A percentile compares a stretch with the other conserved stretches of the same genome.
Conservation (phyloP, 2,888 invertebrate genomes). For the Eupithecia insigniata region DNA sequence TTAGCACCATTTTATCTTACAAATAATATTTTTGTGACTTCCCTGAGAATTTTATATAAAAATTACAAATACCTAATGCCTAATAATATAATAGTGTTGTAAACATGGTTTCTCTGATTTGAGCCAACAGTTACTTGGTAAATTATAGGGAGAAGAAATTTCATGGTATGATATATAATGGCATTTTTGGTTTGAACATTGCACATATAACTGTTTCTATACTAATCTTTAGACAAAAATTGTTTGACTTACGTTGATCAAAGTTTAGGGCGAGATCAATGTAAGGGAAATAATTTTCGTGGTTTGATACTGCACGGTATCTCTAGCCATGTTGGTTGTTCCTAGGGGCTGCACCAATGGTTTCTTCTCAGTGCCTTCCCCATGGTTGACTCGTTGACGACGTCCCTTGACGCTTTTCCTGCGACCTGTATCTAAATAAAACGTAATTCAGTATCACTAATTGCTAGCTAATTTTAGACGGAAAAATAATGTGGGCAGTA, state of each 20-base stretch:
- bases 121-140: conserved; percentile 76
- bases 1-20: conserved; percentile 83
- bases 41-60: conserved; percentile 82
- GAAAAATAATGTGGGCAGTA: conserved; percentile 50
- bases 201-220: conserved; percentile 75
- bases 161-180: conserved; percentile 77
- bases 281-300: conserved; percentile 75
- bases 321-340: conserved; percentile 56
- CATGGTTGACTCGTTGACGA: conserved; percentile 60
- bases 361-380: conserved; percentile 52
- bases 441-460: conserved; percentile 52
- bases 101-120: conserved; percentile 78
- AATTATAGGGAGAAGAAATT: conserved; percentile 64
- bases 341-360: conserved; percentile 49
- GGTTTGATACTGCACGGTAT: conserved; percentile 56
- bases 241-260: conserved; percentile 71
- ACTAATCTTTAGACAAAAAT: conserved; percentile 70
- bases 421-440: conserved; percentile 67
- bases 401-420: conserved; percentile 59
- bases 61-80: conserved; percentile 83
- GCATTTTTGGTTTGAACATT: conserved; percentile 84
- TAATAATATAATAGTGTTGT: conserved; percentile 78
- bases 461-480: conserved; percentile 52
- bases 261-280: conserved; percentile 75
- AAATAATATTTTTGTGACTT: conserved; percentile 83